phyloP scores from a whole-genome alignment of 2,888 invertebrate genomes.

The Callyntrura guangdongensis region DNA sequence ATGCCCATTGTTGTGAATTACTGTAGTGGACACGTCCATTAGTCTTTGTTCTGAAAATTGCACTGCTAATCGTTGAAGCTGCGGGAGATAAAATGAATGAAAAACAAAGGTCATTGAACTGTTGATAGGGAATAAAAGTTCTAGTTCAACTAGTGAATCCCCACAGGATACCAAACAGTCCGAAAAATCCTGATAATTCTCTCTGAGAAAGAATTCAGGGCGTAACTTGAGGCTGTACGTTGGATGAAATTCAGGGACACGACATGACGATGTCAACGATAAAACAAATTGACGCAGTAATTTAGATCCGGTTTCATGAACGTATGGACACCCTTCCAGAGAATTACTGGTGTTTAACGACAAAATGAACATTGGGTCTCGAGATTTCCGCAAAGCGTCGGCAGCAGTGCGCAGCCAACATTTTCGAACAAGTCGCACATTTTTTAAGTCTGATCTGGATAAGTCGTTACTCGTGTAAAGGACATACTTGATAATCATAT shows the following conservation, averaged over 20 bases:
- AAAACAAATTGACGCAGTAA: slow-evolving; percentile 18
- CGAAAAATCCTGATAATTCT: slow-evolving; percentile 35
- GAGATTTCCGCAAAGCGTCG: neutral
- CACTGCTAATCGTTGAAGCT: slow-evolving; percentile 28
- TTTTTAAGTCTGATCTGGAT: neutral
- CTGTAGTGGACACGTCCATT: neutral
- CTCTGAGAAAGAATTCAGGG: slow-evolving; percentile 43
- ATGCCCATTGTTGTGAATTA: slow-evolving; percentile 50
- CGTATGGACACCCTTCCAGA: neutral
- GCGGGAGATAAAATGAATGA: slow-evolving; percentile 36
- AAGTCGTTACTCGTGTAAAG: neutral
- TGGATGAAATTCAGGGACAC: neutral
- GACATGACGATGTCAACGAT: neutral
- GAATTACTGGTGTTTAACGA: slow-evolving; percentile 21
- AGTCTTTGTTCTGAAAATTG: slow-evolving; percentile 52
- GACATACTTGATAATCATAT: slow-evolving; percentile 37
- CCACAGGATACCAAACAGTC: slow-evolving; percentile 38
- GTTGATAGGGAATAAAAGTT: slow-evolving; percentile 51
- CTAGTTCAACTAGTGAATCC: neutral
- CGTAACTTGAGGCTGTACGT: slow-evolving; percentile 11
- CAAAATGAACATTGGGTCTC: neutral
- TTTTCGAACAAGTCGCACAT: slow-evolving; percentile 36
- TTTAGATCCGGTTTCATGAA: slow-evolving; percentile 3
- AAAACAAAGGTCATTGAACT: slow-evolving; percentile 63
- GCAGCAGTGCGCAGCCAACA: slow-evolving; percentile 12